Evolutionary conservation across 2,797 vertebrate species (phyloP), one percentile per base, ranked within the genome.

Genomic region (Eremophila alpestris): DNA sequence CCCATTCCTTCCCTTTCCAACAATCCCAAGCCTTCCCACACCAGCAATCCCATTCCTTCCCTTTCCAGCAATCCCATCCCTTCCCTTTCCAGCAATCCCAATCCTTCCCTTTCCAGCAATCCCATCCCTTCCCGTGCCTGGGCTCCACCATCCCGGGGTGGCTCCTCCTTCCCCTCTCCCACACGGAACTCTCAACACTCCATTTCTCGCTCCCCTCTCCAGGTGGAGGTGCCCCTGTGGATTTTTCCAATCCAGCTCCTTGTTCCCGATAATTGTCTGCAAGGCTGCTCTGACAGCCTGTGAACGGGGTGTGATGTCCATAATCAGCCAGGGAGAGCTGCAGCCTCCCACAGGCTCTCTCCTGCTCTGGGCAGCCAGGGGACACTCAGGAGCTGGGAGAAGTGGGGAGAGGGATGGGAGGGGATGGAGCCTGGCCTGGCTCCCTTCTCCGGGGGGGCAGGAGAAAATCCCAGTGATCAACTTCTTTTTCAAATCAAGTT

Each of bases 181-280:
- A 16, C 62, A 0, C 82, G 24, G 23, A 20, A 14, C 65, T n/a
- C 60, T 5, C 83, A 7, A 8, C 75, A 16, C 74, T 43, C 80
- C 68, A 88, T 94, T 95, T 96, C 84, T 96, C 95, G 16, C 94
- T 85, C 83, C 82, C 55, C 89, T 90, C 74, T 63, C 87, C 78
- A 83, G 94, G 96, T 77, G 94, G 83, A 84, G 70, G 94, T 5
- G 74, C 92, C 96, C 97, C 97, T 88, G 97, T 54, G 89, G 97
- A 68, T 93, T 96, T 96, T 91, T 94, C 89, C 93, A 95, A 96
- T 96, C 94, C 94, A 23, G 76, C 92, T 96, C 91, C 89, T 62
- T 83, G 89, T 88, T 90, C 89, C 93, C 18, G 97, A 97, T 98
- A 97, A 97, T 98, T 97, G 96, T 82, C 83, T 97, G 96, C 69